Percentiles rank a stretch among this genome's conserved stretches.
These are phyloP conservation scores for Tretioscincus oriximinensis DNA, from an alignment of 2,113 vertebrate genomes.

Conservation along the genomic window DNA sequence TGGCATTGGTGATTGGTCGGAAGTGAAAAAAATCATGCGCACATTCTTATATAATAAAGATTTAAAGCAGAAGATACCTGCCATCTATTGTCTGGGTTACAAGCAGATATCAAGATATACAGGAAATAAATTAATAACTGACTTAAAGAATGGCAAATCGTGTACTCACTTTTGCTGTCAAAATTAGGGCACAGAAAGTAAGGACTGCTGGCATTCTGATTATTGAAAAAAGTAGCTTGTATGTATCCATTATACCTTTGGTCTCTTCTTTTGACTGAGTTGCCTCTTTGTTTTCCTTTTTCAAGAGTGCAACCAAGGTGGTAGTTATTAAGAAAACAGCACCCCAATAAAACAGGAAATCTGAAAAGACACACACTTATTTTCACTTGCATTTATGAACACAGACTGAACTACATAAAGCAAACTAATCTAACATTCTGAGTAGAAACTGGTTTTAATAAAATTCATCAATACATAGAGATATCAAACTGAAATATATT, in stretches of 20 bases:
- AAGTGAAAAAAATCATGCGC: too few relatives aligned
- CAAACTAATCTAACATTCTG: background rate
- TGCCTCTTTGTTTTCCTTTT: conserved; percentile 82
- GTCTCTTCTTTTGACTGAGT: conserved; percentile 81
- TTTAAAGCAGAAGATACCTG: too few relatives aligned
- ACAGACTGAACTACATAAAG: background rate
- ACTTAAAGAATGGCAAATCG: conserved; percentile 1
- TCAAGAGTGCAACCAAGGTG: conserved; percentile 90
- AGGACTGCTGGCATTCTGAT: conserved; percentile 94
- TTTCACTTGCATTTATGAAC: background rate
- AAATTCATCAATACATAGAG: background rate
- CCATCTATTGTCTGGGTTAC: background rate
- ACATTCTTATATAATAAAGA: background rate
- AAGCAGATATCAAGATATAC: background rate
- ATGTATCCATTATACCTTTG: conserved; percentile 91
- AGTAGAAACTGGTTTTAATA: background rate
- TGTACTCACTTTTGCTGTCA: conserved; percentile 90
- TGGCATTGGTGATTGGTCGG: too few relatives aligned
- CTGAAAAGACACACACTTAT: conserved; percentile 67
- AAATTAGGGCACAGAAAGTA: conserved; percentile 88
- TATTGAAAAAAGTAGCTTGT: conserved; percentile 87
- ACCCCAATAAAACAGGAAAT: conserved; percentile 97
- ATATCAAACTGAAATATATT: too few relatives aligned
- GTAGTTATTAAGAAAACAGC: conserved; percentile 91
- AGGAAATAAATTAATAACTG: background rate